Base-by-base conservation (phyloP, 2,797 vertebrate species). In the Micrastur ruficollis region DNA sequence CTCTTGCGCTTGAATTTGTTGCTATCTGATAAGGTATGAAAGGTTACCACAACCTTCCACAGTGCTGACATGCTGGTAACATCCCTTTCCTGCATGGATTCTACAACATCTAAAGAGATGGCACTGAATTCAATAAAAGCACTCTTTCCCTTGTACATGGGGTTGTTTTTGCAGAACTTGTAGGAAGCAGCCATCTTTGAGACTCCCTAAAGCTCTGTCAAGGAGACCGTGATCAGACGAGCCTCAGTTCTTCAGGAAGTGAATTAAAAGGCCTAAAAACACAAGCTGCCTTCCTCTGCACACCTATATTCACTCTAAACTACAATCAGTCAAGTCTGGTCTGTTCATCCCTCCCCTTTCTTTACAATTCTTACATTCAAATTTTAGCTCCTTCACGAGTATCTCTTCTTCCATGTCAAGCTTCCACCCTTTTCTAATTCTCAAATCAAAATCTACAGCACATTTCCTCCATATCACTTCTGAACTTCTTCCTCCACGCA, bases 91-190 rank as follows among this genome's bases (percentile, higher is more conserved):
- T 53, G 25, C 8, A 55, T 2, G 32, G 15, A 34, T 27, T 58
- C 53, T 19, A 29, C 9, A 63, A 4, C 29, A 44, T 2, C 27
- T 61, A 40, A 47, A 31, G 61, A 34, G 6, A 27, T 20, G 14
- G 42, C 40, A 78, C 18, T 18, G 42, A 27, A 34, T 7, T 55
- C 18, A 42, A 27, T 5, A 16, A 50, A 66, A 46, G 53, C 26
- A 55, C 22, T 44, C 44, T 27, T 27, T 6, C 8, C 29, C 9
- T 6, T 9, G 3, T 11, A 22, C 12, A 1, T 1, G 1, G 25
- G 27, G 50, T 6, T 32, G 14, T 32, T 86, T 56, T 5, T 50
- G 18, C 18, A 32, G 34, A 73, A 56, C 55, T 1, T 68, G 36
- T 5, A 73, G 50, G 14, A 15, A 31, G 40, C 9, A 20, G 9